Conservation (phyloP, 1,140 invertebrate species). For the Melanaphis sacchari region DNA sequence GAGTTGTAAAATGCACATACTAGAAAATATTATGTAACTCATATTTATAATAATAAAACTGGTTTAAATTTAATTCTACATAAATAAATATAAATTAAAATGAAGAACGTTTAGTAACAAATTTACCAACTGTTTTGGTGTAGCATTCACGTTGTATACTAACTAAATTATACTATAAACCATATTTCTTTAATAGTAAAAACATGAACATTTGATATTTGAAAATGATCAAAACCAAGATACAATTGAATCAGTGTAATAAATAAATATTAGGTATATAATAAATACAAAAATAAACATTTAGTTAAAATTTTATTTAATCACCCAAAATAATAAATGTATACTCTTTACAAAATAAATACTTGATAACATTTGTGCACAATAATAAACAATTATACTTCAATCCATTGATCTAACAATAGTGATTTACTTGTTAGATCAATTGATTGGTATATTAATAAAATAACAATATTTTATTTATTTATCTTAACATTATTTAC, state of each 20-base stretch:
- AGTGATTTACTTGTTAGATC: not conserved
- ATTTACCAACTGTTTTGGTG: not conserved
- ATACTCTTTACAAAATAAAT: constrained; percentile 43
- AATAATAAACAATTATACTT: constrained; percentile 43
- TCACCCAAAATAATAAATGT: constrained; percentile 53
- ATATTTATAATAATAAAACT: not conserved
- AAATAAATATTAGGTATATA: constrained; percentile 5
- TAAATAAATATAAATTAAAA: not conserved
- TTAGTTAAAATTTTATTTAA: constrained; percentile 49
- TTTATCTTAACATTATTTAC: constrained; percentile 35
- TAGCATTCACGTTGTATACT: not conserved
- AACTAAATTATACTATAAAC: not conserved
- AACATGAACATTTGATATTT: not conserved
- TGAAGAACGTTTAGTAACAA: not conserved
- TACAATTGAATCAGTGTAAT: not conserved
- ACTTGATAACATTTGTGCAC: constrained; percentile 43
- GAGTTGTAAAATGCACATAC: constrained; percentile 2
- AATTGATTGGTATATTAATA: constrained; percentile 19
- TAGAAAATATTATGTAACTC: not conserved
- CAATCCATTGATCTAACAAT: not conserved
- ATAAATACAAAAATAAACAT: constrained; percentile 34
- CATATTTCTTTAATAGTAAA: not conserved
- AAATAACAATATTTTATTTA: constrained; percentile 14
- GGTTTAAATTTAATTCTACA: not conserved
- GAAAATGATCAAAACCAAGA: not conserved